A percentile compares a stretch with the other conserved stretches of the same genome.
Evolutionary conservation across 2,797 vertebrate species (phyloP).

Genomic region (Lepus townsendii): DNA sequence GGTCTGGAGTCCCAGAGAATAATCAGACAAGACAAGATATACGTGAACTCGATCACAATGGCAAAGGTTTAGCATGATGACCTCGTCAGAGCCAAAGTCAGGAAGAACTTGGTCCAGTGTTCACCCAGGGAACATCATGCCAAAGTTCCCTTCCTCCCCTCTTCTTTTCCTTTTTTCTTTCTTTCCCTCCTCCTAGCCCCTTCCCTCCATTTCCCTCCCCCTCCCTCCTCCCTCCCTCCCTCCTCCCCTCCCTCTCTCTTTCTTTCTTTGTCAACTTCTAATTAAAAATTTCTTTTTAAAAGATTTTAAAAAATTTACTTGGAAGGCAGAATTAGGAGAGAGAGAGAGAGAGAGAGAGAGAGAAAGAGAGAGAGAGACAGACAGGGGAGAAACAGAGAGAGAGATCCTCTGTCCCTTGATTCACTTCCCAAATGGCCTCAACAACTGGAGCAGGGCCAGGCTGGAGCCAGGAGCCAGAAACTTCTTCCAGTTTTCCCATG

Average conservation of each 20-base stretch:
- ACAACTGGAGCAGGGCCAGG: too few relatives aligned
- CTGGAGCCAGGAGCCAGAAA: too few relatives aligned
- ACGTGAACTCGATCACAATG: background rate
- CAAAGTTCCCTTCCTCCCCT: background rate
- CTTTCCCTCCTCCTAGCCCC: rapidly evolving
- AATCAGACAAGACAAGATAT: background rate
- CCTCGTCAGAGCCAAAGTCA: background rate
- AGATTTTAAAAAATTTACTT: too few relatives aligned
- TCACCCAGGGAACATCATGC: background rate
- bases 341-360: too few relatives aligned
- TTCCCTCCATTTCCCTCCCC: too few relatives aligned
- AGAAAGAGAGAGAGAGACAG: too few relatives aligned
- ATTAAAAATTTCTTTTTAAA: background rate
- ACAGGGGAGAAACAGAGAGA: too few relatives aligned
- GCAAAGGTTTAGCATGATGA: background rate
- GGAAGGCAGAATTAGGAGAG: too few relatives aligned
- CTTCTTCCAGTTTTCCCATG: too few relatives aligned
- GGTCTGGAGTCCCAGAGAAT: constrained; percentile 3
- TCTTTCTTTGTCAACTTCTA: background rate
- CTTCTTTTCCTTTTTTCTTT: too few relatives aligned
- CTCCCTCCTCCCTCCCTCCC: rapidly evolving
- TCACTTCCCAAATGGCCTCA: too few relatives aligned
- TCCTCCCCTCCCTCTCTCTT: background rate
- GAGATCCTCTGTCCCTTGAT: too few relatives aligned
- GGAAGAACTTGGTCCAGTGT: background rate